Evolutionary conservation across 2,797 vertebrate species (phyloP), one percentile per base, ranked within the genome.

Genomic region (Lepidocolaptes lacrymiger): DNA sequence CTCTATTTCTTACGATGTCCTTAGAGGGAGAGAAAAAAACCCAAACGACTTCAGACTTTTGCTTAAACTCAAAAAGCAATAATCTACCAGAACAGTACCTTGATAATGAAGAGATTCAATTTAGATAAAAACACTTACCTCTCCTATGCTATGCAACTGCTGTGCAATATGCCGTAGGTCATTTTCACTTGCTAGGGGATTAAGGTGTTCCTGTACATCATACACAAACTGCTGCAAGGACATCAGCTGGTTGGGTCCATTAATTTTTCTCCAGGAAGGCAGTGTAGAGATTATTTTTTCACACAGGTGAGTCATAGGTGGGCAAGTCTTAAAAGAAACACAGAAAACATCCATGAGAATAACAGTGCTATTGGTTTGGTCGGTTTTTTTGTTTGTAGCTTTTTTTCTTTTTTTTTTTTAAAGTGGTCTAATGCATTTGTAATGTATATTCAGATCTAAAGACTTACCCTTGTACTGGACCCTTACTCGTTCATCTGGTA

Each of bases 221-320:
- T 98, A 98, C 22, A 99, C 98, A 92, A 99, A 99, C 97, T 99
- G 99, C 91, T 99, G 99, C 98, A 99, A 98, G 0, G 99, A 99
- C 95, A 98, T 99, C 63, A 99, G 98, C 97, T 99, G 99, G 97
- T 99, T 99, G 63, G 99, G 99, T 26, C 99, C 99, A 36, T 98
- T 99, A 82, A 98, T 97, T 96, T 99, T 99, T 96, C 99, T 98
- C 99, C 99, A 99, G 39, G 98, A 96, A n/a, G 99, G 99, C 93
- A 99, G 97, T 1, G 97, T 98, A 61, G 98, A 98, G 82, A 99
- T 96, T 95, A 99, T 97, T 54, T 99, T 99, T 98, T 99, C 99
- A 56, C 99, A 99, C 62, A 99, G 96, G 67, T 98, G 97, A 51
- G 98, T 99, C 98, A 99, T 98, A 18, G 98, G 98, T 73, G 98